Evolutionary conservation across 1,140 invertebrate species (phyloP), one percentile per base, ranked within the genome.

Genomic region (roundworm (Caenorhabditis elegans)): DNA sequence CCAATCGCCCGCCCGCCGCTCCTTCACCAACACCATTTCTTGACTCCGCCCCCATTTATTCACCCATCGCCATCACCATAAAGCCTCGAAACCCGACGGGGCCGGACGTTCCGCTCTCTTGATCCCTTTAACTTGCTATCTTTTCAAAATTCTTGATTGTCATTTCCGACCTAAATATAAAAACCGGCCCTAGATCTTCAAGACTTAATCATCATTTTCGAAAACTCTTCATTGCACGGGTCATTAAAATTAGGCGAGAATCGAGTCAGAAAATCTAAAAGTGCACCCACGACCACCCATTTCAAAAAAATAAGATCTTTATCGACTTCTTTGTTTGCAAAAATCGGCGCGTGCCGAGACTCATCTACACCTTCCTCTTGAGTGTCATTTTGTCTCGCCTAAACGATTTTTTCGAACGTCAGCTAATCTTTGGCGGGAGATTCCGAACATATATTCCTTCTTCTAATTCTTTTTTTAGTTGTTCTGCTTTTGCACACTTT

Each of bases 281-380:
- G 60, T 70, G 60, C 60, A 70, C 34, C 31, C 34, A 70, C 60
- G 34, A 70, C 60, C 60, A 70, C 60, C 60, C 60, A 43, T 70
- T 70, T 70, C 34, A 39, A 70, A 70, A 70, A 70, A 43, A n/a
- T n/a, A n/a, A 70, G 60, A 70, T 70, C 60, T 28, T 70, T 70
- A 70, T 70, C 60, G n/a, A 70, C 19, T 39, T 70, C 60, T 70
- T 70, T 70, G 60, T 70, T 70, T 70, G 34, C 60, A 70, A 70
- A 34, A 70, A 70, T 70, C 60, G 60, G 34, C 31, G 60, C 34
- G 60, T 70, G 60, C 60, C 60, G 60, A 70, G 34, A 70, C 60
- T 70, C 60, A 70, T 70, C 34, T 17, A 70, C 60, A 70, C 60
- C 34, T 70, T 17, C 60, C n/a, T 70, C n/a, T 70, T 39, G 34